These are phyloP conservation scores for Agapetus fuscipes DNA, from an alignment of 2,888 invertebrate genomes.

Conservation along the genomic window DNA sequence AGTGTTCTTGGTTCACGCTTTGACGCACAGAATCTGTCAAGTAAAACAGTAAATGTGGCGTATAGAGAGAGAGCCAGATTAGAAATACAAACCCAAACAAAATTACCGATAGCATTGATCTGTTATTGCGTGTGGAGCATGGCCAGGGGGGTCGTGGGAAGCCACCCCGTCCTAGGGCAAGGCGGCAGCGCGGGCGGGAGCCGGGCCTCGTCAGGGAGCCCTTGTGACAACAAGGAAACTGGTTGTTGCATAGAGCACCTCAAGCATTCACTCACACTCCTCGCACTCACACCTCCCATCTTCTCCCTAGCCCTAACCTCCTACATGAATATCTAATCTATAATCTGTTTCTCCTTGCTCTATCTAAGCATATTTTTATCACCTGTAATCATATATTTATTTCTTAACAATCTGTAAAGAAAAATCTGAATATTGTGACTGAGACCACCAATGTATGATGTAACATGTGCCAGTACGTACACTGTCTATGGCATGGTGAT, in stretches of 20 bases:
- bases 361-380: no score
- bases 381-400: no score
- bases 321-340: no score
- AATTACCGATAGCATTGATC: slow-evolving; percentile 21
- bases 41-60: slow-evolving; percentile 16
- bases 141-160: no score
- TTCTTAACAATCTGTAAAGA: no score
- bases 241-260: slow-evolving; percentile 40
- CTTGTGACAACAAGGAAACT: slow-evolving; percentile 52
- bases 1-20: no score
- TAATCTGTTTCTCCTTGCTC: no score
- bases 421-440: no score
- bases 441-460: no score
- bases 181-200: slow-evolving; percentile 4
- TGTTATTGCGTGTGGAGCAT: slow-evolving; percentile 18
- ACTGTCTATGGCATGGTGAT: no score
- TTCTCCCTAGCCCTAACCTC: slow-evolving; percentile 22
- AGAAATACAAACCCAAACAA: slow-evolving; percentile 22
- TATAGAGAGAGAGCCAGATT: slow-evolving; percentile 20
- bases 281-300: slow-evolving; percentile 1
- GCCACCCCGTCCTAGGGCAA: slow-evolving; percentile 33
- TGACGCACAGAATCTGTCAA: no score
- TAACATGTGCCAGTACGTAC: no score
- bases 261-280: slow-evolving; percentile 12
- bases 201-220: slow-evolving; percentile 27